Conservation (phyloP, 2,797 vertebrate genomes). For the Anguilla marmorata region DNA sequence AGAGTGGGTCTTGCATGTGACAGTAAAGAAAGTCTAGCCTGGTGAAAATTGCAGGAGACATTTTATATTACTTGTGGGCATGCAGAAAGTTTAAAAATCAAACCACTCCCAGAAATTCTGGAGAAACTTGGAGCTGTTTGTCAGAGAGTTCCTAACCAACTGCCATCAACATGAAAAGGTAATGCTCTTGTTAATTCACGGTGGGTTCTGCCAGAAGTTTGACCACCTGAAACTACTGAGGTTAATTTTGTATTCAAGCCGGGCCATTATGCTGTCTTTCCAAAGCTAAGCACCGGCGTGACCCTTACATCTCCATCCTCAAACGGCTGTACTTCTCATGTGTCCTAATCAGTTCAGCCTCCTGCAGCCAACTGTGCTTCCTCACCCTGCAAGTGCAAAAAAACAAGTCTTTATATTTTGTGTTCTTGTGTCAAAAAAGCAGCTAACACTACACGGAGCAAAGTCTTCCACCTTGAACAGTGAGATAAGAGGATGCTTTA, state of each 20-base stretch:
- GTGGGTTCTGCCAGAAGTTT: not conserved
- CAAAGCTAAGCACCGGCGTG: not conserved
- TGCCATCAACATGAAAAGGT: not conserved
- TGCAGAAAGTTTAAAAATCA: too few species aligned
- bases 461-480: not conserved
- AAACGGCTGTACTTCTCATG: not conserved
- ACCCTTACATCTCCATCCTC: not conserved
- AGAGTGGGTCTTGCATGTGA: not conserved
- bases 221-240: not conserved
- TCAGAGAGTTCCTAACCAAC: not conserved
- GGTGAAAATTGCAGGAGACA: too few species aligned
- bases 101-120: too few species aligned
- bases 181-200: not conserved
- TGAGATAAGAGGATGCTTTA: not conserved
- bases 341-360: not conserved
- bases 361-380: not conserved
- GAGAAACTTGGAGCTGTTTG: too few species aligned
- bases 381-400: not conserved
- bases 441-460: not conserved
- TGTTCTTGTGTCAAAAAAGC: not conserved
- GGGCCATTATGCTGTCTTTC: not conserved
- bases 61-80: too few species aligned
- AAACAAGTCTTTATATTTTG: not conserved
- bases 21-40: not conserved
- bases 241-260: not conserved